These are phyloP conservation scores for Acridotheres tristis DNA, from an alignment of 2,797 vertebrate species.

Conservation along the genomic window DNA sequence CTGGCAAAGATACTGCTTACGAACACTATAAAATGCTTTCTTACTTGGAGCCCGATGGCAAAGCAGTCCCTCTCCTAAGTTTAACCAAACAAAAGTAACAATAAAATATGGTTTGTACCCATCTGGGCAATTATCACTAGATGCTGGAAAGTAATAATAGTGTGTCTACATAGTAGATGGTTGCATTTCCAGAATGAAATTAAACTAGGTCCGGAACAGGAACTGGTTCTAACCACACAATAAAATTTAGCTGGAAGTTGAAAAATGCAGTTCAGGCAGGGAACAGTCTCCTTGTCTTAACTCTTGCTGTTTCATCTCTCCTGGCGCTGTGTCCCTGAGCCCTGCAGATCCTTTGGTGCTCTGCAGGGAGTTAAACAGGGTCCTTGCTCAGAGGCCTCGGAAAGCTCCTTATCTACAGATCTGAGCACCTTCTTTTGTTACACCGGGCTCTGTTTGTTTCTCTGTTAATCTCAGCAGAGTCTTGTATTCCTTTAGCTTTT, in stretches of 20 bases:
- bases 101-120: conserved; percentile 32
- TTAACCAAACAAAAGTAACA: conserved; percentile 28
- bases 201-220: conserved; percentile 15
- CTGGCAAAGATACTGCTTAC: not conserved
- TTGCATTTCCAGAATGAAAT: conserved; percentile 22
- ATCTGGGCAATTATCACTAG: conserved; percentile 29
- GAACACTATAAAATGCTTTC: not conserved
- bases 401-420: conserved; percentile 61
- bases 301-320: not conserved
- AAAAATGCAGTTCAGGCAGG: not conserved
- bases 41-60: not conserved
- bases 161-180: not conserved
- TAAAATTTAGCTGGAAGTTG: conserved; percentile 13
- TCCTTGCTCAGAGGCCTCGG: not conserved
- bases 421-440: conserved; percentile 63
- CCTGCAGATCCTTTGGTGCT: not conserved
- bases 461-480: conserved; percentile 45
- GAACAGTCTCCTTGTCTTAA: not conserved
- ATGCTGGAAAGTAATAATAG: conserved; percentile 10
- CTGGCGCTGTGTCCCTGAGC: not conserved
- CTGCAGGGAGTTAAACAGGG: conserved; percentile 52
- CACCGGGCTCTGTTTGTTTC: conserved; percentile 41
- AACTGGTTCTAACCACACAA: conserved; percentile 9
- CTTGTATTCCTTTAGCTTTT: conserved; percentile 63
- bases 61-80: not conserved